Base-by-base conservation (phyloP, 1,140 invertebrate species). In the Magallana angulata region DNA sequence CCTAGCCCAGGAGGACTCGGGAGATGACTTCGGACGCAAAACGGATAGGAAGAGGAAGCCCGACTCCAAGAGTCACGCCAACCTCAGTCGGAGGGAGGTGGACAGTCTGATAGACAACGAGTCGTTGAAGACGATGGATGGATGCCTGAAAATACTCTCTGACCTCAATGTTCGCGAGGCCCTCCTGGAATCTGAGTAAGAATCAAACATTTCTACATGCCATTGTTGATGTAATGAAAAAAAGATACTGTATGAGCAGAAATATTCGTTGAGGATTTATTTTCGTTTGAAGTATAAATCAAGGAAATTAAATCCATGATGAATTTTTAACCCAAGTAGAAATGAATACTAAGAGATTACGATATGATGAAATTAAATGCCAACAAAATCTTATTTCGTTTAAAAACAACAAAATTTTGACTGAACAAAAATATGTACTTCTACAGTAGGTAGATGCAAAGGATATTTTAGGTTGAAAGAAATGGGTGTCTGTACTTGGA, bases 181-280 rank as follows among this genome's bases (percentile, higher is more conserved):
- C 1, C 59, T 94, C 30, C 84, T 90, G 62, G 93, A 94, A 81
- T 94, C 93, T 18, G 93, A 94, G 93, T 94, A 90, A 91, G 93
- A 48, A 48, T 48, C 36, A 48, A 48, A 48, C 2, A 4, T 48
- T 1, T 5, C 60, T 7, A 64, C 60, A n/a, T 64, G 60, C 1
- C 18, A n/a, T n/a, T 64, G 7, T n/a, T 14, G 12, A 16, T n/a
- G 4, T 9, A 6, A 11, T 62, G 0, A 12, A 16, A 16, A n/a
- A n/a, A 62, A 62, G 12, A 1, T 12, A 12, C 1, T 6, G 7
- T 62, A 24, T 24, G 24, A 24, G 24, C 24, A 24, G 24, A 24
- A 24, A 24, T 24, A 24, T 24, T 24, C 0, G 24, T 24, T 24
- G 24, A 24, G 24, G 24, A 24, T 24, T 24, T 24, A 24, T 24